Evolutionary conservation across 1,140 invertebrate genomes (phyloP).

Genomic region (Radopholus similis): DNA sequence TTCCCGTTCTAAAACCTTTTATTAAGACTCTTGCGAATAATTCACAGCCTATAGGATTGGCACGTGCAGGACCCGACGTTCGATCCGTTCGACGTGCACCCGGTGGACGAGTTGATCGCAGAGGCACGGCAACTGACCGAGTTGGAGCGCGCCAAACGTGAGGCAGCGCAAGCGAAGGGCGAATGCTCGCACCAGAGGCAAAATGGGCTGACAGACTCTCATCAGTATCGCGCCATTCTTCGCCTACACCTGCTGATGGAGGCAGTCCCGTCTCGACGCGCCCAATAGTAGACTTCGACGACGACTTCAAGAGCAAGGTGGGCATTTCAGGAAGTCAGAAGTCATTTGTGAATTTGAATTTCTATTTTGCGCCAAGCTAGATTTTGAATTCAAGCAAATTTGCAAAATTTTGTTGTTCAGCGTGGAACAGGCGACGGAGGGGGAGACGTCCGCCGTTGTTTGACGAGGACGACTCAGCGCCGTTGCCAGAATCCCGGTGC

Average conservation of each 20-base stretch:
- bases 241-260: constrained; percentile 58
- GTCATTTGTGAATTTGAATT: too few species aligned
- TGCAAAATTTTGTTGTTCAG: not conserved
- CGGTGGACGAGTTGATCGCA: constrained; percentile 55
- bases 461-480: constrained; percentile 87
- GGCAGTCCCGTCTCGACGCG: constrained; percentile 48
- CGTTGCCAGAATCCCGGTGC: constrained; percentile 77
- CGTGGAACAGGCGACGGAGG: not conserved
- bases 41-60: too few species aligned
- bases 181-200: constrained; percentile 7
- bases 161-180: constrained; percentile 10
- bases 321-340: too few species aligned
- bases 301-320: constrained; percentile 52
- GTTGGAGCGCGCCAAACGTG: constrained; percentile 26
- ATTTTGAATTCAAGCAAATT: too few species aligned
- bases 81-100: constrained; percentile 55
- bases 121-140: constrained; percentile 52
- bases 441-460: constrained; percentile 73
- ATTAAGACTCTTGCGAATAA: too few species aligned
- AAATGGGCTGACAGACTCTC: not conserved
- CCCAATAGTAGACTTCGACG: constrained; percentile 56
- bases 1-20: too few species aligned
- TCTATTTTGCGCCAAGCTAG: too few species aligned
- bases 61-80: constrained; percentile 33
- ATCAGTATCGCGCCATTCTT: constrained; percentile 33